Conservation (phyloP, 2,888 invertebrate species). For the Scrobipalpa atriplicella region DNA sequence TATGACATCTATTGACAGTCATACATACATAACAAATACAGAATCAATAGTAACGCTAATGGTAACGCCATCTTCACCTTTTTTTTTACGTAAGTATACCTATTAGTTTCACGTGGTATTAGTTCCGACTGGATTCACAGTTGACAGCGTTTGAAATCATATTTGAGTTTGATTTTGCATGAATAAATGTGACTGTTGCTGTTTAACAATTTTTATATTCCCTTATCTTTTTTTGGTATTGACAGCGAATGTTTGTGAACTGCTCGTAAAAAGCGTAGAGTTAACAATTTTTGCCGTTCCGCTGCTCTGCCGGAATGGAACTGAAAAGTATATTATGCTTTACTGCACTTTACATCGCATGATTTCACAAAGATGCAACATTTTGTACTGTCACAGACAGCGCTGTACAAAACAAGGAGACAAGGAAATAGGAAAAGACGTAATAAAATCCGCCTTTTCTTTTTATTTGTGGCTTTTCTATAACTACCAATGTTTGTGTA, state of each 20-base stretch:
- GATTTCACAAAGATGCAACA: slow-evolving; percentile 15
- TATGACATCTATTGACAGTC: no score
- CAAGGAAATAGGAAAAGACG: background rate
- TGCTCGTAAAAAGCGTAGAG: background rate
- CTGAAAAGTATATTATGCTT: slow-evolving; percentile 9
- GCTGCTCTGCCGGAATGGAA: background rate
- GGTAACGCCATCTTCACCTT: no score
- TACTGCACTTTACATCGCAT: slow-evolving; percentile 9
- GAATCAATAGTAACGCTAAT: no score
- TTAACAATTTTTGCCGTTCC: slow-evolving; percentile 3
- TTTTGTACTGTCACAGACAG: slow-evolving; percentile 4
- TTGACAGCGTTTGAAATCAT: no score
- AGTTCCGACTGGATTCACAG: no score
- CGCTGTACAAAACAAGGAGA: background rate
- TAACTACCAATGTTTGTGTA: background rate
- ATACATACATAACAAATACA: no score
- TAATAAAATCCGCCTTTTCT: background rate
- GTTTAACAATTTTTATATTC: background rate
- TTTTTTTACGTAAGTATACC: no score
- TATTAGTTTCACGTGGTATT: no score
- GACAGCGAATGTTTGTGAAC: slow-evolving; percentile 20
- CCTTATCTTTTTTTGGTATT: slow-evolving; percentile 20
- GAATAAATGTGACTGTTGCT: no score
- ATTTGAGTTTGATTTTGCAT: no score
- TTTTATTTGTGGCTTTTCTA: background rate